These are phyloP conservation scores for Microcebus murinus DNA, from an alignment of 2,113 vertebrate genomes.

Conservation along the genomic window DNA sequence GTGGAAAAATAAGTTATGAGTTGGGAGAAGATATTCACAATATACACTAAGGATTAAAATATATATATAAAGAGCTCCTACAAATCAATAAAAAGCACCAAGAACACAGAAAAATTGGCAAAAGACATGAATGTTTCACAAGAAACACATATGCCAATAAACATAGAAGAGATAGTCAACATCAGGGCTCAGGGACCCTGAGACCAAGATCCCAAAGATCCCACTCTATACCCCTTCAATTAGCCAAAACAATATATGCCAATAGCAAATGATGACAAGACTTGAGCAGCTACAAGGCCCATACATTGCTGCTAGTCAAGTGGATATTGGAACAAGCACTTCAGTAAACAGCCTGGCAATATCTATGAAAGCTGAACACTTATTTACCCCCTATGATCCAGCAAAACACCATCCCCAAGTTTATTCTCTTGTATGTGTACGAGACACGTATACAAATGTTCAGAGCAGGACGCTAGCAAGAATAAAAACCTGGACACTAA, in stretches of 20 bases:
- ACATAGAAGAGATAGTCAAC: background rate
- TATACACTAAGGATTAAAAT: background rate
- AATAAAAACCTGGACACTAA: background rate
- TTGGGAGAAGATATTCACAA: background rate
- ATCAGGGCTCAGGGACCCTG: background rate
- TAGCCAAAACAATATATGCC: background rate
- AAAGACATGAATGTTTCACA: background rate
- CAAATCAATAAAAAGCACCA: background rate
- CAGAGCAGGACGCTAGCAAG: background rate
- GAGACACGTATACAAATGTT: background rate
- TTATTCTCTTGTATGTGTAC: background rate
- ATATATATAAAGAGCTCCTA: background rate
- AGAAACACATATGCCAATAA: background rate
- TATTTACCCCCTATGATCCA: background rate
- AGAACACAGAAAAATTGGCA: background rate
- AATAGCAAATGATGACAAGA: background rate
- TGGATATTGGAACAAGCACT: background rate
- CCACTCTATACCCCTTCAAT: background rate
- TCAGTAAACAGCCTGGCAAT: background rate
- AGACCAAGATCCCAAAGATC: slow-evolving; percentile 2
- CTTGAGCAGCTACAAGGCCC: background rate
- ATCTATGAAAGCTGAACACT: background rate
- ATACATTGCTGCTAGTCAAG: background rate
- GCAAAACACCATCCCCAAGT: background rate
- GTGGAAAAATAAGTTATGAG: background rate